A percentile compares a stretch with the other conserved stretches of the same genome.
phyloP scores from a whole-genome alignment of 2,797 vertebrate genomes.

The Eospalax fontanierii region DNA sequence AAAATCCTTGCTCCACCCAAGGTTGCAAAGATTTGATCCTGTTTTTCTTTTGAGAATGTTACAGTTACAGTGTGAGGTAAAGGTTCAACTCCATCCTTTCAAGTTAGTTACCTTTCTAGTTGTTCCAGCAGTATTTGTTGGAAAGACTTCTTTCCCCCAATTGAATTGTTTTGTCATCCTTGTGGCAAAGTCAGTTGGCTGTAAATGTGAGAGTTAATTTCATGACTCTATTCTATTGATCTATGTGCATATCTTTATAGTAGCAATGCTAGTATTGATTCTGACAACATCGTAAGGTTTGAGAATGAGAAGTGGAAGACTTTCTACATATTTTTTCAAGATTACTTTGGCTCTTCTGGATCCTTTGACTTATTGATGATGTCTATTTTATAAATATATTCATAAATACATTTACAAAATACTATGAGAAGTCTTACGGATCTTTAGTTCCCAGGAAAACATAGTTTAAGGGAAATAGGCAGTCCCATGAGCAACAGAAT shows the following conservation, averaged over 20 bases:
- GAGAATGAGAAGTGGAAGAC: background rate
- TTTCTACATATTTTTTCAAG: background rate
- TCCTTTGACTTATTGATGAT: background rate
- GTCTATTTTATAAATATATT: slow-evolving; percentile 25
- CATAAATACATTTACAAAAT: background rate
- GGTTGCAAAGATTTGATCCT: background rate
- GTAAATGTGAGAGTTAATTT: background rate
- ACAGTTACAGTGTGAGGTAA: background rate
- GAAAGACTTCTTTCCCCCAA: background rate
- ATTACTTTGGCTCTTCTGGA: background rate
- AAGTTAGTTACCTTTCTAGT: background rate
- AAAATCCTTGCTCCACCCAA: background rate
- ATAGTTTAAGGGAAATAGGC: background rate
- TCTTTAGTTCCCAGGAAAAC: background rate
- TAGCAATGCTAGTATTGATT: background rate
- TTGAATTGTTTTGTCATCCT: background rate
- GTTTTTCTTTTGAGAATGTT: background rate
- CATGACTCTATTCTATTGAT: background rate
- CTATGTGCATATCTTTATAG: background rate
- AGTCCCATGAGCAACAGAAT: background rate
- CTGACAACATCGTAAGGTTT: background rate
- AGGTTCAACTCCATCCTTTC: background rate
- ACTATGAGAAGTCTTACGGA: background rate
- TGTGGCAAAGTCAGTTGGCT: background rate
- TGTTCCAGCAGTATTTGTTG: background rate